phyloP scores from a whole-genome alignment of 2,888 invertebrate genomes.

The Eucera pruinosa region DNA sequence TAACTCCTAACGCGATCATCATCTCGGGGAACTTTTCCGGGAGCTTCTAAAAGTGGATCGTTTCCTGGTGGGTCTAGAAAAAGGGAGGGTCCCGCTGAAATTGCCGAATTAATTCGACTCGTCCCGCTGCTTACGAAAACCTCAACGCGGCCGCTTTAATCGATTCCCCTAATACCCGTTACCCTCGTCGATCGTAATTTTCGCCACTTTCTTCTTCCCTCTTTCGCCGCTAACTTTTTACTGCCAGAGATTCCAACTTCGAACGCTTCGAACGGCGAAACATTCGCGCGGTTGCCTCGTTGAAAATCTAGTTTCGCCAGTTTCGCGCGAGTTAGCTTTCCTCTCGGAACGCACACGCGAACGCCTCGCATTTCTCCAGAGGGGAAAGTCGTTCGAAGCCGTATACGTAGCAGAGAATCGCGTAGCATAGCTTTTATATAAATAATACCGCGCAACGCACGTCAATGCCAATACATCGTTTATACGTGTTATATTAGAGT shows the following conservation, averaged over 20 bases:
- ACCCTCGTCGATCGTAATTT: conserved; percentile 25
- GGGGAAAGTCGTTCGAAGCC: no score
- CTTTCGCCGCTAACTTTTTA: no score
- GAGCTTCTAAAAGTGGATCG: no score
- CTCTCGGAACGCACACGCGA: not conserved
- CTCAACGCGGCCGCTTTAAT: conserved; percentile 14
- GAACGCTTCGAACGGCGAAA: conserved; percentile 13
- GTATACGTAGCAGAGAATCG: no score
- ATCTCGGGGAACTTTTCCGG: no score
- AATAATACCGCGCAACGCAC: no score
- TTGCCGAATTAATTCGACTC: conserved; percentile 27
- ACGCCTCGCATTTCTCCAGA: conserved; percentile 3
- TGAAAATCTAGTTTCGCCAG: not conserved
- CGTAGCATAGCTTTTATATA: no score
- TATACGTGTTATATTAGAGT: no score
- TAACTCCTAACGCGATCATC: no score
- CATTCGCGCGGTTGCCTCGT: conserved; percentile 1
- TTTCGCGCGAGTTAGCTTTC: not conserved
- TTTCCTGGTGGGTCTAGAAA: no score
- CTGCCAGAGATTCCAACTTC: not conserved
- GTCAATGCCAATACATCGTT: no score
- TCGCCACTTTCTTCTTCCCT: not conserved
- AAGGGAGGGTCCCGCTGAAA: not conserved
- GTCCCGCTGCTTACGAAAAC: conserved; percentile 10
- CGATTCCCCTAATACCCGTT: conserved; percentile 39